Evolutionary conservation across 1,140 invertebrate species (phyloP).

Genomic region (Pseudomyrmex concolor): DNA sequence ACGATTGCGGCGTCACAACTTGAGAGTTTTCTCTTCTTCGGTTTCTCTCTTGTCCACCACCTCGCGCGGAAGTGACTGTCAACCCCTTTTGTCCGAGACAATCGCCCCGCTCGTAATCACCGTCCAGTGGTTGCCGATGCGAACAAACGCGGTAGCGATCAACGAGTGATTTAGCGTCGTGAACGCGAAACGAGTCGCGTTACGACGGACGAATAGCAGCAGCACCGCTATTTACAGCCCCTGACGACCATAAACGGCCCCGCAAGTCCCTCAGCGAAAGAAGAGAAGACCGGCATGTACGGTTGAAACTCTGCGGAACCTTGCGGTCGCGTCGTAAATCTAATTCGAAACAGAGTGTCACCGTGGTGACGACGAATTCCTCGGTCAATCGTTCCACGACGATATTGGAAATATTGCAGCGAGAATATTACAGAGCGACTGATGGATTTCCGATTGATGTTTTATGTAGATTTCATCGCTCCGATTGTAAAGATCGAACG

Average conservation of each 20-base stretch:
- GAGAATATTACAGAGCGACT: background rate
- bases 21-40: background rate
- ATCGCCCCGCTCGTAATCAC: conserved; percentile 62
- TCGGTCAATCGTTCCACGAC: background rate
- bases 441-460: conserved; percentile 5
- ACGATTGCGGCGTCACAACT: conserved; percentile 45
- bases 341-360: conserved; percentile 31
- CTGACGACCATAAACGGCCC: conserved; percentile 55
- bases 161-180: conserved; percentile 62
- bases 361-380: background rate
- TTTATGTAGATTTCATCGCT: conserved; percentile 34
- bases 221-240: conserved; percentile 54
- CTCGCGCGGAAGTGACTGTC: conserved; percentile 8
- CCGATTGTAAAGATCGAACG: conserved; percentile 1
- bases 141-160: conserved; percentile 43
- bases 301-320: conserved; percentile 10
- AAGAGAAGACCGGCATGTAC: conserved; percentile 7
- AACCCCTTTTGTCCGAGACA: conserved; percentile 57
- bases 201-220: conserved; percentile 44
- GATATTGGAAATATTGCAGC: conserved; percentile 17
- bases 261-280: conserved; percentile 24
- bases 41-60: background rate
- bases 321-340: conserved; percentile 48
- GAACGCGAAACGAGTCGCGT: conserved; percentile 56
- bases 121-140: conserved; percentile 13